Percentiles rank a stretch among this genome's conserved stretches.
These are phyloP conservation scores for Macrochelys suwanniensis DNA, from an alignment of 2,797 vertebrate genomes.

Conservation along the genomic window DNA sequence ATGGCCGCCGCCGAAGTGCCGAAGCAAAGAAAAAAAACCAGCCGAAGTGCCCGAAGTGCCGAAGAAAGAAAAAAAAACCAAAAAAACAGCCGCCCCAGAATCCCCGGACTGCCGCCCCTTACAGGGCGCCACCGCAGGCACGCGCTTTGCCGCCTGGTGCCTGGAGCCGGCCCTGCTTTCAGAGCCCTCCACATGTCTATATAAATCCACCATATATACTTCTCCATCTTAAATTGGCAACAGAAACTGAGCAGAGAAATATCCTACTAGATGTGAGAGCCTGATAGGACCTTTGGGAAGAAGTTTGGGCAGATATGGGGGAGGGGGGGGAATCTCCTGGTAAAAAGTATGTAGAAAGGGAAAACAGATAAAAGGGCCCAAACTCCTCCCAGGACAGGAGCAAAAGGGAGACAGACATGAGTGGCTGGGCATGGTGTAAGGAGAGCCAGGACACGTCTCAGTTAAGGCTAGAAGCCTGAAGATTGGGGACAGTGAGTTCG, in stretches of 20 bases:
- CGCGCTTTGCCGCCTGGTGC: too few relatives aligned
- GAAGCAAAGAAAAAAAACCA: too few relatives aligned
- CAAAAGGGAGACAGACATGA: background rate
- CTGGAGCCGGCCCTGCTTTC: background rate
- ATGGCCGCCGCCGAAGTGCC: too few relatives aligned
- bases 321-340: background rate
- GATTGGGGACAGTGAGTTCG: background rate
- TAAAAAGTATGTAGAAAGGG: background rate
- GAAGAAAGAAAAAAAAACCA: too few relatives aligned
- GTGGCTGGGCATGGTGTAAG: too few relatives aligned
- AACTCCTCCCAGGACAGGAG: background rate
- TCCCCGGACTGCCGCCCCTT: too few relatives aligned
- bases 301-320: background rate
- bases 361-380: background rate
- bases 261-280: background rate
- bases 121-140: too few relatives aligned
- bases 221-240: background rate
- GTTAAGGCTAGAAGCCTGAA: background rate
- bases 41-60: too few relatives aligned
- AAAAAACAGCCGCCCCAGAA: too few relatives aligned
- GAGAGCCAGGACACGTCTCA: background rate
- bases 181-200: background rate
- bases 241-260: slow-evolving; percentile 27
- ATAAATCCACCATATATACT: background rate
- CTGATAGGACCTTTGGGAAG: background rate